Evolutionary conservation across 2,113 vertebrate genomes (phyloP).

Genomic region (Phainopepla nitens): DNA sequence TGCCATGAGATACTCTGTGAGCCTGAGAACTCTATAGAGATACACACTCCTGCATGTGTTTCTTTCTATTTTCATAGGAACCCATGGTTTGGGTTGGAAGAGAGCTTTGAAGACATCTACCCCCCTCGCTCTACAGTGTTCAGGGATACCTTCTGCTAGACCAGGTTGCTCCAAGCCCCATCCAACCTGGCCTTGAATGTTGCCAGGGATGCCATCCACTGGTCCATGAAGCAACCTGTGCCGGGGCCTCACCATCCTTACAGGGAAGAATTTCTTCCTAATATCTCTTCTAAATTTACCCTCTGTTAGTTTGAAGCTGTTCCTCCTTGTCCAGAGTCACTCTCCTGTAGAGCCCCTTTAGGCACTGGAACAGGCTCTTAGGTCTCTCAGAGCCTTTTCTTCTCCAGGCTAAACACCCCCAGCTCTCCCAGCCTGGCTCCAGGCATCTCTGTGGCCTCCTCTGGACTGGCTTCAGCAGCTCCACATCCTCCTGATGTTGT

Average conservation of each 20-base stretch:
- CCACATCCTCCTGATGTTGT: rapidly evolving
- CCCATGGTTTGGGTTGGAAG: background rate
- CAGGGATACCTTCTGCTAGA: background rate
- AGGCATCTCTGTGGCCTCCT: background rate
- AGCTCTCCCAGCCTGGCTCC: background rate
- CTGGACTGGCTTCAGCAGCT: background rate
- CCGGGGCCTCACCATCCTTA: background rate
- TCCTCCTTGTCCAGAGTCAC: background rate
- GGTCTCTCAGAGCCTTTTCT: background rate
- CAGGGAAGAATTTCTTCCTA: background rate
- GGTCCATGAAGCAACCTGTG: background rate
- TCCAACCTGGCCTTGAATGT: background rate
- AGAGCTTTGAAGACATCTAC: background rate
- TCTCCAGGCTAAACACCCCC: background rate
- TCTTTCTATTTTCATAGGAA: background rate
- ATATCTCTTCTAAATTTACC: background rate
- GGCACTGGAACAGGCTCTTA: background rate
- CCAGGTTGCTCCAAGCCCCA: background rate
- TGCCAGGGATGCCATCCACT: background rate
- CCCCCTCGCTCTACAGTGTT: background rate
- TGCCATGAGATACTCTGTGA: background rate
- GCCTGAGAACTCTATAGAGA: background rate
- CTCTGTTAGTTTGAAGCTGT: background rate
- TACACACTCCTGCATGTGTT: background rate
- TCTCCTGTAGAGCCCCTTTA: background rate